Base-by-base conservation (phyloP, 2,113 vertebrate genomes). In the Columba livia region DNA sequence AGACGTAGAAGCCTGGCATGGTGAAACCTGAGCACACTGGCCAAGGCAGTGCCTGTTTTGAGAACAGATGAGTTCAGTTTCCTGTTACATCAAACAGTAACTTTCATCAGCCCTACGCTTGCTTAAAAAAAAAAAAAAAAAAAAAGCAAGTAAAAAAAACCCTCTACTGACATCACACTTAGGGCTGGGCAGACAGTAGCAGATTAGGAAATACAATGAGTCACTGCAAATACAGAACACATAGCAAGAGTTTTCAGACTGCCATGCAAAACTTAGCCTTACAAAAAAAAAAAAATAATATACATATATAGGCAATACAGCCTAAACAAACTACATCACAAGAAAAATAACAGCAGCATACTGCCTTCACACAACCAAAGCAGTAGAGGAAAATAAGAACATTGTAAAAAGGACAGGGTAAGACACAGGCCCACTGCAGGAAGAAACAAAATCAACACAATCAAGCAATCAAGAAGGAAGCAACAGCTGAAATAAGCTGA, bases 61-160 rank as follows among this genome's bases (percentile, higher is more conserved):
- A 94, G 94, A 95, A 90, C 29, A 89, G 82, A 95, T 91, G 69
- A 95, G 85, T 97, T 94, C 75, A 84, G 93, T 86, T 97, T 95
- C 95, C 94, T 95, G 69, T 95, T 97, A 93, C 95, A 95, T 94
- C 91, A 97, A 95, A 91, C 91, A 66, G 64, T 40, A 90, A 89
- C 88, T 94, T 95, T 86, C 85, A 94, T 81, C 79, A 96, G 61
- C n/a, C 65, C 91, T 81, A 90, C 15, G 2, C 91, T 60, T 73
- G 51, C 87, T 65, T 81, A 81, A 70, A 91, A 69, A 26, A 89
- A 71, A 81, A 88, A 57, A 71, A 15, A 56, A 77, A 34, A 44
- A 40, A 57, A 77, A 34, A 32, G 34, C 13, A 28, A 53, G 50
- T 38, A 38, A 38, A 47, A 80, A 89, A 91, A 75, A 32, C 17